Percentiles rank a stretch among this genome's conserved stretches.
Evolutionary conservation across 2,797 vertebrate species (phyloP).

Genomic region (Phrynocephalus guinanensis): DNA sequence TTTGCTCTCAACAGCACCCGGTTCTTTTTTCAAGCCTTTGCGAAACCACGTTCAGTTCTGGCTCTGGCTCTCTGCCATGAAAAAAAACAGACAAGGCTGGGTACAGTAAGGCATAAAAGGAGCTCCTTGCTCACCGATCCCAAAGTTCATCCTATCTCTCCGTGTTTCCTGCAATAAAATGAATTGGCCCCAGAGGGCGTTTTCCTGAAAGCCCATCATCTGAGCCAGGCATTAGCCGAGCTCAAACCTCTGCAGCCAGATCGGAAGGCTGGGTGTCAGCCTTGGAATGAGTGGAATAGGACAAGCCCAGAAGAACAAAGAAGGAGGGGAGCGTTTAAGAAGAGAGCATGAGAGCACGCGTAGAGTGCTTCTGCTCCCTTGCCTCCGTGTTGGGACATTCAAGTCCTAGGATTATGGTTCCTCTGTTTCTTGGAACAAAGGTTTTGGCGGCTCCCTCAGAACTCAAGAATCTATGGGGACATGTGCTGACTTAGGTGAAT

Average conservation of each 20-base stretch:
- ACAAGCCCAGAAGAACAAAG: accelerated
- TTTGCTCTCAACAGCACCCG: neutral
- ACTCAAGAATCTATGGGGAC: neutral
- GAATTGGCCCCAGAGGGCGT: neutral
- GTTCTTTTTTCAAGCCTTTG: too few relatives aligned
- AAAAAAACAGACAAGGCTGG: neutral
- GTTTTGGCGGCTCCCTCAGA: neutral
- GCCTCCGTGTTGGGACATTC: neutral
- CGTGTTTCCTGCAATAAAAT: neutral
- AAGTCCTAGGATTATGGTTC: too few relatives aligned
- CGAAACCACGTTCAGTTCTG: neutral
- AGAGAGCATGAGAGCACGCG: neutral
- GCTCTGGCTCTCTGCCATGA: neutral
- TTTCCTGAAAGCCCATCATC: neutral
- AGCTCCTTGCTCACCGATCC: neutral
- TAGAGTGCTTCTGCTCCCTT: neutral
- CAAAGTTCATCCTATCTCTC: neutral
- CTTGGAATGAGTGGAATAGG: too few relatives aligned
- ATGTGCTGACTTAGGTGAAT: neutral
- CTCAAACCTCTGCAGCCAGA: too few relatives aligned
- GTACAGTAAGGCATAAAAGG: neutral
- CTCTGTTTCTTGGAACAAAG: neutral
- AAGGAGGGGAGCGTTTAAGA: too few relatives aligned
- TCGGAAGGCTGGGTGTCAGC: neutral
- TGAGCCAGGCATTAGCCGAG: neutral